phyloP scores from a whole-genome alignment of 2,113 vertebrate genomes.

The Semicossyphus pulcher region DNA sequence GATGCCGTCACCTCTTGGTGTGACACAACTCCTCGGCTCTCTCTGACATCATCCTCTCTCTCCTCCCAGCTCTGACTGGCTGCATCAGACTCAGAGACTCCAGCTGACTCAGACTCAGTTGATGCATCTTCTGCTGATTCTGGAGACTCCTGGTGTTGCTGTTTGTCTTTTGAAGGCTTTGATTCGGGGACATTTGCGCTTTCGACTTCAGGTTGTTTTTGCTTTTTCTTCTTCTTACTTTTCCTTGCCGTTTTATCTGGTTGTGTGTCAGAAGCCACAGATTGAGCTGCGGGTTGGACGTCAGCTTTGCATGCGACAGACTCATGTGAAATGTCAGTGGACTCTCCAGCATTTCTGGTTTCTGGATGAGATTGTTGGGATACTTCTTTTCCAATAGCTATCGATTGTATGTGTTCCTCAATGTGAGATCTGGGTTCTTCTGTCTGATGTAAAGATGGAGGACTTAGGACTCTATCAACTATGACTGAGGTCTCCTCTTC shows the following conservation, averaged over 20 bases:
- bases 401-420: neutral
- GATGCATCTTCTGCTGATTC: slow-evolving; percentile 42
- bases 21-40: neutral
- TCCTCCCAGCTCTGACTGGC: slow-evolving; percentile 50
- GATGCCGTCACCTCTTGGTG: slow-evolving; percentile 20
- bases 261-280: neutral
- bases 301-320: neutral
- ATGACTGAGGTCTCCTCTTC: neutral
- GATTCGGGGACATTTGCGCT: neutral
- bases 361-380: slow-evolving; percentile 1
- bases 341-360: neutral
- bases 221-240: slow-evolving; percentile 34
- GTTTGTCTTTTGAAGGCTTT: slow-evolving; percentile 4
- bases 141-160: slow-evolving; percentile 16
- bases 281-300: neutral
- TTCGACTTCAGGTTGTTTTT: neutral
- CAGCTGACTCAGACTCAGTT: slow-evolving; percentile 47
- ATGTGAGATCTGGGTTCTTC: neutral
- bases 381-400: slow-evolving; percentile 5
- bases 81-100: slow-evolving; percentile 38
- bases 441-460: neutral
- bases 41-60: slow-evolving; percentile 21
- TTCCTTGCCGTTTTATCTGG: slow-evolving; percentile 12
- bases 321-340: neutral
- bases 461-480: slow-evolving; percentile 12